Conservation (phyloP, 2,113 vertebrate species). For the Gambusia holbrooki region DNA sequence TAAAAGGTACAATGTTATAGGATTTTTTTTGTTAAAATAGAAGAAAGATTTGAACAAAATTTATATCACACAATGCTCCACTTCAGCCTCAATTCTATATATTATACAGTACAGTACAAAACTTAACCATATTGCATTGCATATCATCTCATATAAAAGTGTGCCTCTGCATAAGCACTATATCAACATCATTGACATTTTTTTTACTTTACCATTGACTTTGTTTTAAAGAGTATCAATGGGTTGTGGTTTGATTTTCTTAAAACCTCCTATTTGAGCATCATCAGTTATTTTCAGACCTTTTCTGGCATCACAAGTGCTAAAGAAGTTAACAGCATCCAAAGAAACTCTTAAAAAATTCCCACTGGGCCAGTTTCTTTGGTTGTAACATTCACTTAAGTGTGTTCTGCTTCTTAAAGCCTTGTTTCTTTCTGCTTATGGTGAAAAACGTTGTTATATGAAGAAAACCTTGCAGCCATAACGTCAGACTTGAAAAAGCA, state of each 20-base stretch:
- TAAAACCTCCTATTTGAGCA: neutral
- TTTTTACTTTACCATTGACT: no score
- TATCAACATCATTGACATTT: no score
- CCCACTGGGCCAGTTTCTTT: neutral
- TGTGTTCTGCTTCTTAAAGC: neutral
- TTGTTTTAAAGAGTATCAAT: neutral
- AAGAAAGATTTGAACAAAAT: neutral
- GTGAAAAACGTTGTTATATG: neutral
- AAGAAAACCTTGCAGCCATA: neutral
- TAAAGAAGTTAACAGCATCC: neutral
- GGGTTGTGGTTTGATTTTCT: neutral
- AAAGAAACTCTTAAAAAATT: neutral
- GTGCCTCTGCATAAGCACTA: no score
- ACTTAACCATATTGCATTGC: neutral
- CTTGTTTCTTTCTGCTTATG: neutral
- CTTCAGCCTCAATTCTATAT: neutral
- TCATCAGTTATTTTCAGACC: neutral
- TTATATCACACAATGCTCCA: neutral
- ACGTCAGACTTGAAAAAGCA: conserved; percentile 23
- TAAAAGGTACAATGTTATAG: conserved; percentile 84
- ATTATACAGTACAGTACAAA: neutral
- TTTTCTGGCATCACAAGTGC: neutral
- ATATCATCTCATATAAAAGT: no score
- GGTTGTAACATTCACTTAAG: neutral
- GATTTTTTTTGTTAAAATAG: neutral